Percentiles rank a stretch among this genome's conserved stretches.
phyloP scores from a whole-genome alignment of 2,888 invertebrate species.

The Acleris emargana region DNA sequence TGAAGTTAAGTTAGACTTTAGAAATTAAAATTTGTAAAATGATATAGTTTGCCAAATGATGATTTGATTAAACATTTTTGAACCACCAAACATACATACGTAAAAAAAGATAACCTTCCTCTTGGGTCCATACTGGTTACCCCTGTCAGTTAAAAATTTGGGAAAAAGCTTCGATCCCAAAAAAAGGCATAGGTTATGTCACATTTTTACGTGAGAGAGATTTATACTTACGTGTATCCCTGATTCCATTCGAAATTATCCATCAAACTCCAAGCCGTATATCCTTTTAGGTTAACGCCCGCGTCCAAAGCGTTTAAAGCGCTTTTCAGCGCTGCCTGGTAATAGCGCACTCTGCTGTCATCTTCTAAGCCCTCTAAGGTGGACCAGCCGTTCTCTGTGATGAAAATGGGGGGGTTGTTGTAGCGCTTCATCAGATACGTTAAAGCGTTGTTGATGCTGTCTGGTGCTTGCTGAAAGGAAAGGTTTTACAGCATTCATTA shows the following conservation, averaged over 20 bases:
- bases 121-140: too few relatives aligned
- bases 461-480: constrained; percentile 62
- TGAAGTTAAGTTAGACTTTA: too few relatives aligned
- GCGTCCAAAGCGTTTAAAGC: constrained; percentile 57
- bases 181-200: too few relatives aligned
- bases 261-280: constrained; percentile 80
- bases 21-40: too few relatives aligned
- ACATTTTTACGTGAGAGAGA: too few relatives aligned
- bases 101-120: too few relatives aligned
- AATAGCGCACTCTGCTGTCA: constrained; percentile 19
- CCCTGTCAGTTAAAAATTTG: too few relatives aligned
- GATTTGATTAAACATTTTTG: too few relatives aligned
- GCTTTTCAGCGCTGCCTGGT: constrained; percentile 39
- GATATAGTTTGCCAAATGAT: too few relatives aligned
- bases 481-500: not conserved
- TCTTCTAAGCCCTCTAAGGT: constrained; percentile 11
- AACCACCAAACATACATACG: too few relatives aligned
- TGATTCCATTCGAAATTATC: constrained; percentile 83
- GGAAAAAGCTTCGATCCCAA: too few relatives aligned
- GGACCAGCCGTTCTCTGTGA: constrained; percentile 77
- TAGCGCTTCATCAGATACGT: constrained; percentile 51
- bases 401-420: constrained; percentile 69
- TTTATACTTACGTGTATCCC: constrained; percentile 69
- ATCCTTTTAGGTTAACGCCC: constrained; percentile 63
- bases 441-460: constrained; percentile 68